Evolutionary conservation across 2,113 vertebrate genomes (phyloP).

Genomic region (Eretmochelys imbricata): DNA sequence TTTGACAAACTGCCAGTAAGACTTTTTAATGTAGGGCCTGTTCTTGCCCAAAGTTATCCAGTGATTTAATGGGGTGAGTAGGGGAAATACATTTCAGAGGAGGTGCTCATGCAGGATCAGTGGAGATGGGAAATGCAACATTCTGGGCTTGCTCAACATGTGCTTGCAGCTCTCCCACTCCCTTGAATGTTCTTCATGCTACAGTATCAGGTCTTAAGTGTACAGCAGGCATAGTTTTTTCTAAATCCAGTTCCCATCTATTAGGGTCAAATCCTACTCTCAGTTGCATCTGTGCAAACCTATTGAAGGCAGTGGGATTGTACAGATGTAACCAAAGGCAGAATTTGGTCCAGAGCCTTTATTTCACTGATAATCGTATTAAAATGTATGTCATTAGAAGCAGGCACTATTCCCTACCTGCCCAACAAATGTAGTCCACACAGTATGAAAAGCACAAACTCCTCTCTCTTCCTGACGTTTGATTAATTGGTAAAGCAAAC

Average conservation of each 20-base stretch:
- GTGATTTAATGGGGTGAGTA: not conserved
- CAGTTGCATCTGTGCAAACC: not conserved
- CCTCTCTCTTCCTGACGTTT: not conserved
- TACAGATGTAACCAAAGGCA: not conserved
- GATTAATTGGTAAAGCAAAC: not conserved
- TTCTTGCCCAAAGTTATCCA: not conserved
- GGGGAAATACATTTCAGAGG: not conserved
- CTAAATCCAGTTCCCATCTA: no score
- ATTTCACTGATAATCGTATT: not conserved
- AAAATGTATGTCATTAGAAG: not conserved
- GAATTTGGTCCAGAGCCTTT: constrained; percentile 5
- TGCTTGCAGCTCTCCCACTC: not conserved
- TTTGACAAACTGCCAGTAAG: not conserved
- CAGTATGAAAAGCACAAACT: not conserved
- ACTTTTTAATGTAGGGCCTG: not conserved
- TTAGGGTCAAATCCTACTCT: not conserved
- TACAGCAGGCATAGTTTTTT: not conserved
- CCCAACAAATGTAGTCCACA: not conserved
- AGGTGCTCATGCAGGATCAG: not conserved
- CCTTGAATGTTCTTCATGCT: not conserved
- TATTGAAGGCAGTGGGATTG: not conserved
- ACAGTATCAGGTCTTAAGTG: not conserved
- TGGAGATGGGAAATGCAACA: not conserved
- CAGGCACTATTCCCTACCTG: not conserved
- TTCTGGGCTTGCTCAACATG: not conserved